phyloP scores from a whole-genome alignment of 2,797 vertebrate species.

The Ispidina picta region DNA sequence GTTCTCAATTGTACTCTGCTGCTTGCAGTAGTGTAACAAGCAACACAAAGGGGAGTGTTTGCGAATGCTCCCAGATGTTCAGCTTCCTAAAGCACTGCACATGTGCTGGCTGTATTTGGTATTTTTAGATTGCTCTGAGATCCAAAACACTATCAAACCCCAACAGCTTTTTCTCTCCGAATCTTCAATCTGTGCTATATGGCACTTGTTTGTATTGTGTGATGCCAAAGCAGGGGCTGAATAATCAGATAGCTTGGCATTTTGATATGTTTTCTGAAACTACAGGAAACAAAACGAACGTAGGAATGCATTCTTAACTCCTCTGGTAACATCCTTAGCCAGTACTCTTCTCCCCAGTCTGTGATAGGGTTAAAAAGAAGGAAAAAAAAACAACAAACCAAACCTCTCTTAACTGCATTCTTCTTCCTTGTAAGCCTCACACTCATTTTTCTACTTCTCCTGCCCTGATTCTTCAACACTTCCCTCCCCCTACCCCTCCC shows the following conservation, averaged over 20 bases:
- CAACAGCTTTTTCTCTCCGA: slow-evolving; percentile 64
- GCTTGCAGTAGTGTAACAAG: slow-evolving; percentile 49
- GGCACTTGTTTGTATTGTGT: slow-evolving; percentile 7
- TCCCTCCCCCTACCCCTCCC: rapidly evolving
- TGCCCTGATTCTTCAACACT: neutral
- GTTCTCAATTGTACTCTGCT: slow-evolving; percentile 58
- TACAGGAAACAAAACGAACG: neutral
- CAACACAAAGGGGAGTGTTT: slow-evolving; percentile 52
- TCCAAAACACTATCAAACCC: slow-evolving; percentile 65
- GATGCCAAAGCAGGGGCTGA: slow-evolving; percentile 32
- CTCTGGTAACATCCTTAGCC: neutral
- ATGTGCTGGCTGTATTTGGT: slow-evolving; percentile 69
- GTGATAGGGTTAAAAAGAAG: slow-evolving; percentile 14
- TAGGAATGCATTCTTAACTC: neutral
- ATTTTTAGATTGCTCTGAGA: slow-evolving; percentile 77
- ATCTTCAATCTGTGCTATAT: slow-evolving; percentile 49
- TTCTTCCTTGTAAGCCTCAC: neutral
- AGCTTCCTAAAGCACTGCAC: slow-evolving; percentile 68
- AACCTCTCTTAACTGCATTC: neutral
- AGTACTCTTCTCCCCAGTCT: neutral
- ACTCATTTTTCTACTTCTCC: neutral
- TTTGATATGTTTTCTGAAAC: slow-evolving; percentile 27
- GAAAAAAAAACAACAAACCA: neutral
- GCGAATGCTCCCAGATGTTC: slow-evolving; percentile 78
- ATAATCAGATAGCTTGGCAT: slow-evolving; percentile 33